Evolutionary conservation across 2,113 vertebrate genomes (phyloP), one percentile per base, ranked within the genome.

Genomic region (Archocentrus centrarchus): DNA sequence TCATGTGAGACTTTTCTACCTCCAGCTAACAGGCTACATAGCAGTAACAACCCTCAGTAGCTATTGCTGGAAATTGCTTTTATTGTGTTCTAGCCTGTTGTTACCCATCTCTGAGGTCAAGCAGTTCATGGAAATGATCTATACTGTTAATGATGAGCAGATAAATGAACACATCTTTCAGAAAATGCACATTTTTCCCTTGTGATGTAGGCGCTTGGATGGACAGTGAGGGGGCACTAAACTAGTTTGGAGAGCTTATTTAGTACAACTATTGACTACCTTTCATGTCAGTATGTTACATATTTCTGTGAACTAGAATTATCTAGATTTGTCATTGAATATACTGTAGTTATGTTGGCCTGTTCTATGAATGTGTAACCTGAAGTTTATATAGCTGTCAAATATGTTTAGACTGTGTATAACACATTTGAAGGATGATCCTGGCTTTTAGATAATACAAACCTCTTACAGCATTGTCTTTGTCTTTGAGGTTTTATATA

Each of bases 231-330:
- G 77, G 18, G 18, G 80, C 58, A 57, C n/a, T 53, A 58, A 83
- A 84, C 63, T 75, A 79, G 62, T 59, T 77, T 50, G 78, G 68
- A 55, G 47, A 82, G 57, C 77, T 32, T 79, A 61, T 81, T 57
- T 91, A 82, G 85, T 63, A 82, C 81, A 80, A 22, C 84, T 66
- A 66, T 60, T 80, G 78, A 89, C 83, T 59, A 11, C n/a, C 35
- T 81, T 76, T 81, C 59, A 59, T 87, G 91, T 89, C 50, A 62
- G 73, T 78, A 59, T 63, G 85, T 92, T 92, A 90, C 94, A 92
- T 94, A 88, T 92, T 90, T 90, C 83, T 90, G 83, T 91, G 87
- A 91, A 86, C 83, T 94, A 92, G 64, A 82, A 78, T 88, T 81
- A 75, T 86, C 44, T 81, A 83, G 88, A 81, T 62, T 58, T 24